phyloP scores from a whole-genome alignment of 2,888 invertebrate species.

The Agrochola litura region DNA sequence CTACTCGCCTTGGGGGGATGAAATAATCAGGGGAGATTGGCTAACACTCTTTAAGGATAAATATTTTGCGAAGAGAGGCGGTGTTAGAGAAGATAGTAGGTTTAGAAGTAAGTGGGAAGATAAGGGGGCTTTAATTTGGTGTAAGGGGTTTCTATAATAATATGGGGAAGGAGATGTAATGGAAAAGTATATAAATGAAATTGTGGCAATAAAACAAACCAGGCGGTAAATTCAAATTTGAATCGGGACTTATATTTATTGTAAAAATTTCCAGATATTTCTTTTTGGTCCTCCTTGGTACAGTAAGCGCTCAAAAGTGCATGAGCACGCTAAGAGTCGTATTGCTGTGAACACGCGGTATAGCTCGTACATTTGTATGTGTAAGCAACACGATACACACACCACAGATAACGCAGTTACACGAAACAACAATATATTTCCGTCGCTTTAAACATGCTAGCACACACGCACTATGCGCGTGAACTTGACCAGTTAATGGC shows the following conservation, averaged over 20 bases:
- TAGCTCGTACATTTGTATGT: no score
- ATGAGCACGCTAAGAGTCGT: no score
- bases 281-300: not conserved
- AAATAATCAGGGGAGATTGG: constrained; percentile 76
- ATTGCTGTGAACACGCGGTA: no score
- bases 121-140: constrained; percentile 20
- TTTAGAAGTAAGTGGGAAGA: constrained; percentile 19
- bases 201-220: not conserved
- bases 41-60: constrained; percentile 71
- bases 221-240: not conserved
- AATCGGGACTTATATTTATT: not conserved
- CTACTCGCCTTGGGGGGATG: constrained; percentile 71
- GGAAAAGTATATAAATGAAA: not conserved
- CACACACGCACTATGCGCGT: no score
- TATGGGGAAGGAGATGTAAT: not conserved
- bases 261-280: not conserved
- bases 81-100: constrained; percentile 19
- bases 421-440: no score
- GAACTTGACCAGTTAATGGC: no score
- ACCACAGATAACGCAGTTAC: no score
- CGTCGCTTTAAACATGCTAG: no score
- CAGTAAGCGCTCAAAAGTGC: no score
- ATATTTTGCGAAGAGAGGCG: constrained; percentile 57
- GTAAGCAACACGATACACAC: no score
- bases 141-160: not conserved